Evolutionary conservation across 2,888 invertebrate species (phyloP).

Genomic region (Hypomecis atomaria): DNA sequence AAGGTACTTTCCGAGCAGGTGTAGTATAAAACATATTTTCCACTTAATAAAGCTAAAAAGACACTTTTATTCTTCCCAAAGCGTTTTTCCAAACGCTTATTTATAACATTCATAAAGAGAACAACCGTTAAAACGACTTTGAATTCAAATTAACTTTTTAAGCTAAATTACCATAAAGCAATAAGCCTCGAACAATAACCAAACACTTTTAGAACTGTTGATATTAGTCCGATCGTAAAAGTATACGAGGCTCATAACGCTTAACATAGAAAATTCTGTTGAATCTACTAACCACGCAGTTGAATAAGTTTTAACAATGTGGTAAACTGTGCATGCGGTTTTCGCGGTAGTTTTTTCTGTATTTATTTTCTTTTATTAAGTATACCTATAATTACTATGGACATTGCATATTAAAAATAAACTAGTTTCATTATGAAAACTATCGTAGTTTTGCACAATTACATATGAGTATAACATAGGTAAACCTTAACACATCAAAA

Average conservation of each 20-base stretch:
- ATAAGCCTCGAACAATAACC: slow-evolving; percentile 12
- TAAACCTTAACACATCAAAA: no score
- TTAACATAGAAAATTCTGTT: slow-evolving; percentile 27
- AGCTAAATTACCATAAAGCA: slow-evolving; percentile 19
- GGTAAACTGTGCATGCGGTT: neutral
- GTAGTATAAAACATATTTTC: no score
- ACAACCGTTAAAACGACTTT: slow-evolving; percentile 11
- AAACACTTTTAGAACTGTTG: slow-evolving; percentile 20
- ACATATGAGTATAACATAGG: no score
- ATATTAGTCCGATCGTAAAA: slow-evolving; percentile 24
- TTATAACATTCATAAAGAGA: slow-evolving; percentile 7
- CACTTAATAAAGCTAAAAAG: neutral
- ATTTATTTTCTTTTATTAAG: no score
- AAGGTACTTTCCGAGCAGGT: no score
- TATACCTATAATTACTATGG: no score
- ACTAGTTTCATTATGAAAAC: no score
- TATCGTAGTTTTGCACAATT: no score
- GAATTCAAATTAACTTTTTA: slow-evolving; percentile 22
- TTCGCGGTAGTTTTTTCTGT: neutral
- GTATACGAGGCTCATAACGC: slow-evolving; percentile 20
- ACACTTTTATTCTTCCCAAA: neutral
- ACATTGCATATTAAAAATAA: no score
- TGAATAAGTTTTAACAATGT: slow-evolving; percentile 15
- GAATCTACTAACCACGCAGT: slow-evolving; percentile 15
- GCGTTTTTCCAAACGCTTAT: neutral